A percentile compares a stretch with the other conserved stretches of the same genome.
Evolutionary conservation across 1,140 invertebrate species (phyloP).

Genomic region (Danaus plexippus): DNA sequence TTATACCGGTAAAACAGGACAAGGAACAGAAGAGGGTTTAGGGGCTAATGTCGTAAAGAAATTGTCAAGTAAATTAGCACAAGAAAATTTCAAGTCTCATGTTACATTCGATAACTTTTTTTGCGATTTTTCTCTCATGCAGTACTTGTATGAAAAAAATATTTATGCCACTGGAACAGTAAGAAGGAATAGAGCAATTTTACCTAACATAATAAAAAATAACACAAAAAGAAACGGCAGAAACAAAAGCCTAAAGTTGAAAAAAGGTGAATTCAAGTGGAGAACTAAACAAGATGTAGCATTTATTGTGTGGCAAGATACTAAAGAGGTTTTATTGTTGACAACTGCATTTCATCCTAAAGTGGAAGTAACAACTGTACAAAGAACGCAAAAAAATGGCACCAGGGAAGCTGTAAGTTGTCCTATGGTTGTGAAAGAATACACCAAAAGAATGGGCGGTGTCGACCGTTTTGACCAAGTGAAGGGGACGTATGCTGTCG

Average conservation of each 20-base stretch:
- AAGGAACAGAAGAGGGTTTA: slow-evolving; percentile 16
- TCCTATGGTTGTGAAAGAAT: too few relatives aligned
- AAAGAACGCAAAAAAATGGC: slow-evolving; percentile 34
- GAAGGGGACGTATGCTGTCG: too few relatives aligned
- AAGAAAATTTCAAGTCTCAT: too few relatives aligned
- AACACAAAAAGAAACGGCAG: too few relatives aligned
- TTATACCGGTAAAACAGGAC: slow-evolving; percentile 2
- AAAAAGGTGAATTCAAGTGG: too few relatives aligned
- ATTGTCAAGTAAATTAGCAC: too few relatives aligned
- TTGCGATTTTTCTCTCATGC: too few relatives aligned
- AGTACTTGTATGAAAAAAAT: slow-evolving; percentile 35
- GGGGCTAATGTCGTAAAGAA: too few relatives aligned
- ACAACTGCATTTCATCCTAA: slow-evolving; percentile 32
- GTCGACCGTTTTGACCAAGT: too few relatives aligned
- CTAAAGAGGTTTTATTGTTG: slow-evolving; percentile 28
- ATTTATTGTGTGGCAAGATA: slow-evolving; percentile 28
- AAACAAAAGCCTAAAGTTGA: slow-evolving; percentile 16
- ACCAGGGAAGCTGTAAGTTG: slow-evolving; percentile 15
- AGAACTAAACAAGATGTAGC: too few relatives aligned
- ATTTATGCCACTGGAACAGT: slow-evolving; percentile 50
- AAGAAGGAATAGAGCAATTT: slow-evolving; percentile 21
- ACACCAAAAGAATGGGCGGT: too few relatives aligned
- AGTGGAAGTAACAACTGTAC: slow-evolving; percentile 21
- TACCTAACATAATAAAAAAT: slow-evolving; percentile 24
- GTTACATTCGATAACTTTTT: slow-evolving; percentile 61